Conservation (phyloP, 2,888 invertebrate species). For the Toxonevra muliebris region DNA sequence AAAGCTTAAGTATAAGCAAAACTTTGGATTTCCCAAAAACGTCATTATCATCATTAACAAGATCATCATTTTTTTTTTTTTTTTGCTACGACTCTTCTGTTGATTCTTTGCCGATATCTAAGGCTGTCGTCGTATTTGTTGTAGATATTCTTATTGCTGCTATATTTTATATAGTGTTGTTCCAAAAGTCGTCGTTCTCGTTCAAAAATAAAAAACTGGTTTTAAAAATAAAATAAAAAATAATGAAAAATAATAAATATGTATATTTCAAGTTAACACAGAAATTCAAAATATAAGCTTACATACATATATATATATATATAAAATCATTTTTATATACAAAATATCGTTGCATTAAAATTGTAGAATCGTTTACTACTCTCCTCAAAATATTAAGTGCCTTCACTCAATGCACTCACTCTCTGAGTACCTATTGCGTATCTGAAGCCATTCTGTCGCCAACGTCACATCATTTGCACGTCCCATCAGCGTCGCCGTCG, state of each 20-base stretch:
- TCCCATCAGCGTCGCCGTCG: not conserved
- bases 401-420: too few relatives aligned
- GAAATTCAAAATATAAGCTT: not conserved
- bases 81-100: not conserved
- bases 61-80: not conserved
- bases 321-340: not conserved
- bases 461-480: not conserved
- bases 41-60: conserved; percentile 21
- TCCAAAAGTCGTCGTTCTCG: too few relatives aligned
- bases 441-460: not conserved
- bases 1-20: conserved; percentile 3
- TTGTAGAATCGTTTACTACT: too few relatives aligned
- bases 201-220: not conserved
- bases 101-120: not conserved
- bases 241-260: not conserved
- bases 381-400: too few relatives aligned
- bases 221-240: not conserved
- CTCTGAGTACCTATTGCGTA: too few relatives aligned
- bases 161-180: too few relatives aligned
- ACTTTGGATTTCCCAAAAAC: conserved; percentile 31
- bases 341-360: conserved; percentile 5
- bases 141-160: too few relatives aligned
- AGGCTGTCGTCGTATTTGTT: too few relatives aligned
- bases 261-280: not conserved
- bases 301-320: not conserved